Evolutionary conservation across 2,888 invertebrate genomes (phyloP), one percentile per base, ranked within the genome.

Genomic region (Nomada lathburiana): DNA sequence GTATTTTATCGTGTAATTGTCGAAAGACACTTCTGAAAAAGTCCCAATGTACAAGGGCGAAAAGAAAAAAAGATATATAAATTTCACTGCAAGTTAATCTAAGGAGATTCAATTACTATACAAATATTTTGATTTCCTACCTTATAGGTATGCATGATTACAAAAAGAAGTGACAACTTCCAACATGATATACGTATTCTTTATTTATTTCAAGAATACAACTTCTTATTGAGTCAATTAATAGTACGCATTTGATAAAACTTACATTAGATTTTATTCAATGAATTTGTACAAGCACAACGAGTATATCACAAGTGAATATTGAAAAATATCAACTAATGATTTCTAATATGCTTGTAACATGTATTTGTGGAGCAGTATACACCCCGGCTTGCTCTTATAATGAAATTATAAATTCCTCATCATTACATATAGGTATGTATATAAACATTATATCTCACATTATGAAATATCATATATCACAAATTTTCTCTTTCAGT

Each of bases 281-380:
- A 57, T 26, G 20, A 13, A 42, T 57, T 64, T 16, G n/a, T 29
- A 16, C 9, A n/a, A n/a, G n/a, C 23, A 36, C 1, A 70, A 13
- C 16, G 5, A 20, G 4, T 10, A 52, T 47, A 52, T 36, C 29
- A 36, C 36, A 53, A 55, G 1, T 11, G 29, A 26, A 1, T 62
- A 44, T 16, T 69, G 44, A 23, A 16, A 26, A 50, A 50, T 18
- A 76, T 23, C 23, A 67, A 23, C 20, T 36, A 68, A 44, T 36
- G 18, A 68, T 80, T 74, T 88, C 86, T 85, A 70, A 62, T 88
- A 82, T 86, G 86, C 86, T 88, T 88, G 85, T 85, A 88, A 73
- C 81, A 84, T 80, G 62, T 60, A 77, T 69, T 65, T 77, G 53
- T 71, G 63, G 55, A 74, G 52, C 52, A 67, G 62, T 67, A 16